Evolutionary conservation across 2,797 vertebrate genomes (phyloP).

Genomic region (Apogon hyalosoma): DNA sequence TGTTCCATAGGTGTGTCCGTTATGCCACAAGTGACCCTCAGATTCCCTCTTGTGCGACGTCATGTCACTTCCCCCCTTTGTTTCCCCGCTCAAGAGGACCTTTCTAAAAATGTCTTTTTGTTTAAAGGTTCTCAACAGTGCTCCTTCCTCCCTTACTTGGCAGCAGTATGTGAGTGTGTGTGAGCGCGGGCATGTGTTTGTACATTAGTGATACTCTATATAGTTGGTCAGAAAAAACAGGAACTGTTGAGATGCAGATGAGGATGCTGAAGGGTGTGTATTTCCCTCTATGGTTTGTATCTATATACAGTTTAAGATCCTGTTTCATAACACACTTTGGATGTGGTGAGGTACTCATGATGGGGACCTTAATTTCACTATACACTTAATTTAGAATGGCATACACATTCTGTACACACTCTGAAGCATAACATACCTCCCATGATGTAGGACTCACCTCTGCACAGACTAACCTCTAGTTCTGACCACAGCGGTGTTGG

Average conservation of each 20-base stretch:
- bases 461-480: conserved; percentile 60
- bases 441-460: conserved; percentile 34
- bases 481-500: conserved; percentile 39
- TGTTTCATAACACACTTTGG: conserved; percentile 72
- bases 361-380: conserved; percentile 27
- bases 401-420: conserved; percentile 24
- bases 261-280: conserved; percentile 79
- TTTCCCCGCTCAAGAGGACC: conserved; percentile 82
- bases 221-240: conserved; percentile 79
- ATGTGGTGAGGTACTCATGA: conserved; percentile 30
- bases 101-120: conserved; percentile 93
- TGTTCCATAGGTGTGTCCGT: conserved; percentile 84
- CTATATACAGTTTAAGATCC: conserved; percentile 66
- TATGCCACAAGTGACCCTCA: conserved; percentile 80
- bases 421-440: conserved; percentile 34
- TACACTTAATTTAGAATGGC: conserved; percentile 39
- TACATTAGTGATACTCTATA: conserved; percentile 73
- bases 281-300: conserved; percentile 69
- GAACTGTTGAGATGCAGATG: conserved; percentile 81
- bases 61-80: conserved; percentile 92
- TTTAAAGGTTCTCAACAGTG: conserved; percentile 87
- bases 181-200: conserved; percentile 33
- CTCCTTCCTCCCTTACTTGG: conserved; percentile 83
- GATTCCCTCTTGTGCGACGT: conserved; percentile 81
- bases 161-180: conserved; percentile 54